Evolutionary conservation across 2,113 vertebrate species (phyloP), one percentile per base, ranked within the genome.

Genomic region (Phoenicopterus ruber): DNA sequence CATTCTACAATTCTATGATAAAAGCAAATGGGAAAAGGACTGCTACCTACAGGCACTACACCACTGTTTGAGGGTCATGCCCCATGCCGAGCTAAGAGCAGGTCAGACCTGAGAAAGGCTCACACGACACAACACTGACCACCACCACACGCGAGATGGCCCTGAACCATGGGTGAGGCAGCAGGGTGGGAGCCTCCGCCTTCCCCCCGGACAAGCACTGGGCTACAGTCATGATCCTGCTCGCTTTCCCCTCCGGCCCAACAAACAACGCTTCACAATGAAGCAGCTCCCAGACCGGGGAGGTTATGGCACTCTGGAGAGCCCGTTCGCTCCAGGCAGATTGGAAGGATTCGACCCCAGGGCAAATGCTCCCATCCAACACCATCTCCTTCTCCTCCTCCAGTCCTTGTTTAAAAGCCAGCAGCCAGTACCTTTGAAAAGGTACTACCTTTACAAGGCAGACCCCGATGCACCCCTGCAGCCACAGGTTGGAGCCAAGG

Each of bases 401-500:
- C 22, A 38, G 50, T 28, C 47, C 46, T 58, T 6, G 5, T 22
- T 50, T 42, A 74, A 66, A 86, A 86, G 54, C 46, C 21, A 17
- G 38, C 32, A 74, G 59, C 16, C 36, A 11, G 16, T 13, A 36
- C 46, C 21, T 54, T 40, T 29, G 57, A 8, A 31, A 62, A 59
- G n/a, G 31, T 5, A 34, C 20, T 3, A 2, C 12, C 31, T 22
- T 52, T 10, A 6, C 17, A 17, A 31, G 47, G 46, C 31, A 88
- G 46, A 52, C 18, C 54, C 25, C 1, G 0, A 1, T 0, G 25
- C 22, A 49, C 13, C 12, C 17, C 0, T 11, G 26, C 25, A 67
- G 17, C 38, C 52, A 29, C 0, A 2, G 11, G 22, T 1, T 31
- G 59, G 44, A 87, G 50, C 17, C 50, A 25, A 24, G 6, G 4